Evolutionary conservation across 2,888 invertebrate species (phyloP).

Genomic region (Drosophila picticornis): DNA sequence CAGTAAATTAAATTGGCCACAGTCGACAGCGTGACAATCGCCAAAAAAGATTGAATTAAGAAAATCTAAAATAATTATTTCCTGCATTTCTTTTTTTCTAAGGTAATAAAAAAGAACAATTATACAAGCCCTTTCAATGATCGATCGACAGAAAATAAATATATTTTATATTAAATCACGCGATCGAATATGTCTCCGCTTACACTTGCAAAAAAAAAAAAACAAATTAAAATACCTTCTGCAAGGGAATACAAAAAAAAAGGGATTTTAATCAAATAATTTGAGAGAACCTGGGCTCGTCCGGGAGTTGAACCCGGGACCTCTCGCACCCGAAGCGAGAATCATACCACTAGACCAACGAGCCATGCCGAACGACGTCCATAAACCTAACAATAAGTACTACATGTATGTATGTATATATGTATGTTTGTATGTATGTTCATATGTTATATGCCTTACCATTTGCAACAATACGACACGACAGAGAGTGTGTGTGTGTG

Average conservation of each 20-base stretch:
- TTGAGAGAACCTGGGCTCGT: conserved; percentile 64
- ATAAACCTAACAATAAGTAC: background rate
- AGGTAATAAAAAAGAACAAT: background rate
- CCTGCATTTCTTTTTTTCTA: background rate
- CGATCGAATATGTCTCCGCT: background rate
- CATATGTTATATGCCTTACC: background rate
- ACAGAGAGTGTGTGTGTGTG: no score
- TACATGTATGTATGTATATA: background rate
- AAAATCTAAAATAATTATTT: background rate
- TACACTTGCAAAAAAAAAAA: background rate
- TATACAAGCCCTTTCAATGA: background rate
- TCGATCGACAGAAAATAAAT: background rate
- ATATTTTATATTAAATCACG: background rate
- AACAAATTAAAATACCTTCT: background rate
- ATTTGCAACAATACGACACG: background rate
- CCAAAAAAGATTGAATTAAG: background rate
- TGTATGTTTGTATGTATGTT: background rate
- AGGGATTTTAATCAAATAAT: background rate
- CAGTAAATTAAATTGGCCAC: background rate
- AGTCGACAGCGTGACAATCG: conserved; percentile 5
- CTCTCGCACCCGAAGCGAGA: conserved; percentile 83
- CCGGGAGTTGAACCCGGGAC: conserved; percentile 83
- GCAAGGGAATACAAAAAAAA: background rate
- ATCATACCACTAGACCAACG: conserved; percentile 83
- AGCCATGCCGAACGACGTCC: conserved; percentile 38